These are phyloP conservation scores for Solenopsis fugax DNA, from an alignment of 1,140 invertebrate species.

Conservation along the genomic window DNA sequence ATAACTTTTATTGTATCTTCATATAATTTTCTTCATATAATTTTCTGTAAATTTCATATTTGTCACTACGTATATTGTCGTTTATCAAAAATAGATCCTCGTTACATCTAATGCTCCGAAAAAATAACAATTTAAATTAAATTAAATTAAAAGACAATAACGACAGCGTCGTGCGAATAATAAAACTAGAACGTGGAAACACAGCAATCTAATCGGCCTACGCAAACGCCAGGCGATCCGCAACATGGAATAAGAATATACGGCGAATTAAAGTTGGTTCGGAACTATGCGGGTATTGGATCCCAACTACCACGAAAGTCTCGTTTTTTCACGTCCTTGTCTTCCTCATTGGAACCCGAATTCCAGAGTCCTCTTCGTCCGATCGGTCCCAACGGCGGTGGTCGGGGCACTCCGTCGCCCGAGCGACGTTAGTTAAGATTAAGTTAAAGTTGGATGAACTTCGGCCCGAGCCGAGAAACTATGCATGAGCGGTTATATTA, in stretches of 20 bases:
- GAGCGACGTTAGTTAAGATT: conserved; percentile 76
- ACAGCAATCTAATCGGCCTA: neutral
- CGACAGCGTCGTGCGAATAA: neutral
- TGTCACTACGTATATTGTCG: neutral
- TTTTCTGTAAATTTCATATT: too few relatives aligned
- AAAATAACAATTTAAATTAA: neutral
- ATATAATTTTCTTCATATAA: neutral
- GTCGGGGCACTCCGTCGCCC: conserved; percentile 45
- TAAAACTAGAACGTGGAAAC: conserved; percentile 10
- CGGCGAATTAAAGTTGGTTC: conserved; percentile 66
- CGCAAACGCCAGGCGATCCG: neutral
- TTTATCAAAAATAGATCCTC: neutral
- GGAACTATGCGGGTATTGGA: conserved; percentile 76
- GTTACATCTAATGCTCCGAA: neutral
- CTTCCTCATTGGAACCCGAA: conserved; percentile 57
- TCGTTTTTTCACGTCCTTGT: conserved; percentile 61
- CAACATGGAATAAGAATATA: conserved; percentile 57
- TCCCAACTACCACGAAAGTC: conserved; percentile 59
- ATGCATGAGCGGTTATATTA: conserved; percentile 77
- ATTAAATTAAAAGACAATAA: neutral
- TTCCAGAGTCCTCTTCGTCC: conserved; percentile 47
- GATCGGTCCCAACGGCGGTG: conserved; percentile 65
- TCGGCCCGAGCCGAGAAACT: conserved; percentile 63
- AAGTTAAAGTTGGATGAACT: conserved; percentile 76
- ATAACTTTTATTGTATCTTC: neutral